Evolutionary conservation across 2,888 invertebrate species (phyloP), one percentile per base, ranked within the genome.

Genomic region (Encarsia formosa): DNA sequence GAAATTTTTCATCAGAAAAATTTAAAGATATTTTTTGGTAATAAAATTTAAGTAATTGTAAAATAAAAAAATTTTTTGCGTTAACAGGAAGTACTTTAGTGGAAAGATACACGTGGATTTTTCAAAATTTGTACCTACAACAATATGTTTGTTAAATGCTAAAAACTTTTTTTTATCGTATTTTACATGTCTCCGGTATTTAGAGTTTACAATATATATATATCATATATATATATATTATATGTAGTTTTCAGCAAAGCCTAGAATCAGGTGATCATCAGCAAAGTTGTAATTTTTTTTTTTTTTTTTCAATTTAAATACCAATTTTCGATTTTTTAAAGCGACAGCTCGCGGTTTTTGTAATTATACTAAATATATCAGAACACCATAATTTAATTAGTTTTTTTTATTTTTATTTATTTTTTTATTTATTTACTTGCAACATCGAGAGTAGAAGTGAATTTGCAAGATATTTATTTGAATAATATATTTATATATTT

Each of bases 21-120:
- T n/a, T n/a, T n/a, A n/a, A n/a, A n/a, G n/a, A n/a, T n/a, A n/a
- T n/a, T n/a, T n/a, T n/a, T n/a, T n/a, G n/a, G n/a, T n/a, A n/a
- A n/a, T n/a, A n/a, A n/a, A n/a, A n/a, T n/a, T n/a, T n/a, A n/a
- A n/a, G n/a, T n/a, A n/a, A n/a, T n/a, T n/a, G n/a, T n/a, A n/a
- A n/a, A n/a, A n/a, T n/a, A n/a, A n/a, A n/a, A n/a, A n/a, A n/a
- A n/a, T n/a, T n/a, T n/a, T n/a, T n/a, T n/a, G n/a, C n/a, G n/a
- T n/a, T n/a, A n/a, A 23, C 39, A 54, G 54, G 50, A 54, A 54
- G 54, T 54, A 54, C 40, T 24, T 16, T 47, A 48, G 34, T 50
- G 50, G 50, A 51, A 48, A 54, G 39, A 44, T 24, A 31, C 20
- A 51, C 50, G 51, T 43, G 44, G 41, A 49, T 20, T 37, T 45